phyloP scores from a whole-genome alignment of 1,140 invertebrate genomes.

The Ephestia elutella region DNA sequence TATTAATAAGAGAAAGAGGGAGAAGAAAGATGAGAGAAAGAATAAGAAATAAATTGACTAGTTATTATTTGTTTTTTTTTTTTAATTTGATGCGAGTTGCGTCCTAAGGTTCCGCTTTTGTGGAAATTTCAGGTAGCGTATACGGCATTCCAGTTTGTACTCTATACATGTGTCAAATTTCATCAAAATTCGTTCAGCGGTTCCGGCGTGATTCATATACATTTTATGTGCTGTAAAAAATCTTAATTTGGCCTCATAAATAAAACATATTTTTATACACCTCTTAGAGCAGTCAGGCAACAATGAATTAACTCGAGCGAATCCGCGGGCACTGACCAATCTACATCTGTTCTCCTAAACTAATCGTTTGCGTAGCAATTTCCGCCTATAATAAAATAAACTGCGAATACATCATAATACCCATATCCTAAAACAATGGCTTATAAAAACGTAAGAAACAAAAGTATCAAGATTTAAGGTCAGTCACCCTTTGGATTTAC shows the following conservation, averaged over 20 bases:
- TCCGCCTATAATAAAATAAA: neutral
- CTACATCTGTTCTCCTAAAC: neutral
- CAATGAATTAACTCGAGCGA: neutral
- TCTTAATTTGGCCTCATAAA: too few species aligned
- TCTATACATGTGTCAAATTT: too few species aligned
- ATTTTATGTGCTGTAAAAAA: too few species aligned
- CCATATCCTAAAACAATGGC: neutral
- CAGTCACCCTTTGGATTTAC: neutral
- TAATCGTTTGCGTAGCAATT: neutral
- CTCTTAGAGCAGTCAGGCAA: too few species aligned
- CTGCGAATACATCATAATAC: neutral
- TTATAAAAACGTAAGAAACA: neutral
- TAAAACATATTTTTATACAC: too few species aligned
- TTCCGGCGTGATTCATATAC: too few species aligned
- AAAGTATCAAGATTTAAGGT: slow-evolving; percentile 5
- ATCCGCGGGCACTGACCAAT: neutral
- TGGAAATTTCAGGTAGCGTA: too few species aligned
- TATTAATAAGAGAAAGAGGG: slow-evolving; percentile 91
- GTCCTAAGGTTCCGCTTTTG: too few species aligned
- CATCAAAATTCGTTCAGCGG: too few species aligned
- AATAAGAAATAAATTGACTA: slow-evolving; percentile 41
- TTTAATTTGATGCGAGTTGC: too few species aligned
- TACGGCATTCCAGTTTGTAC: too few species aligned
- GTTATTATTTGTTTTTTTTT: too few species aligned
- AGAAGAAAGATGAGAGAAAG: slow-evolving; percentile 48